These are phyloP conservation scores for Petrocephalus sullivani DNA, from an alignment of 2,797 vertebrate genomes.

Conservation along the genomic window DNA sequence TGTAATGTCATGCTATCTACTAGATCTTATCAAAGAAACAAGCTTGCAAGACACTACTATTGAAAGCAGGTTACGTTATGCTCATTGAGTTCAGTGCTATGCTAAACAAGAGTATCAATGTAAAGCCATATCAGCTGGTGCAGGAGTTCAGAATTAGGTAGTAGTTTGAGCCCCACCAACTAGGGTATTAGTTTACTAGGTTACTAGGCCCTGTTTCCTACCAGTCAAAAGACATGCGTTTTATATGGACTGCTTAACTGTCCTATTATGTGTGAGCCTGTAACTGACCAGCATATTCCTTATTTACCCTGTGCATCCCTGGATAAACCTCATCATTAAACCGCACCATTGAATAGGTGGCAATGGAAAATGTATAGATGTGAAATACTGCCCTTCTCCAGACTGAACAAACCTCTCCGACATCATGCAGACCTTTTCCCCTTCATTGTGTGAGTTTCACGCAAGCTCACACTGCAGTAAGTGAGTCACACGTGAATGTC, in stretches of 20 bases:
- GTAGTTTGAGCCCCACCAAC: neutral
- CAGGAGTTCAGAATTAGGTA: neutral
- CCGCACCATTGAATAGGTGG: neutral
- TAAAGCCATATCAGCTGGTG: neutral
- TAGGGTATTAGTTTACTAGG: neutral
- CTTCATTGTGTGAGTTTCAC: neutral
- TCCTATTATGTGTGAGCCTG: neutral
- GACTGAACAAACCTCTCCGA: neutral
- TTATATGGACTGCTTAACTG: neutral
- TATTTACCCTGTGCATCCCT: neutral
- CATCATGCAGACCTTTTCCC: neutral
- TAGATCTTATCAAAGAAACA: neutral
- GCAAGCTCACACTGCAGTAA: neutral
- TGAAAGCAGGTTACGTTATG: neutral
- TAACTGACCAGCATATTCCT: neutral
- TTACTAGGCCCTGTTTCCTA: neutral
- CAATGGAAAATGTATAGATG: neutral
- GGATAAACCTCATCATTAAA: neutral
- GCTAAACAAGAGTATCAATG: neutral
- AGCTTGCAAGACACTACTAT: neutral
- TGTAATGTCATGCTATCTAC: neutral
- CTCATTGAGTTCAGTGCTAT: neutral
- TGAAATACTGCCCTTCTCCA: neutral
- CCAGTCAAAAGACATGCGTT: neutral
- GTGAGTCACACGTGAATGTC: conserved; percentile 49